Percentiles rank a stretch among this genome's conserved stretches.
phyloP scores from a whole-genome alignment of 1,140 invertebrate genomes.

The Vollenhovia emeryi region DNA sequence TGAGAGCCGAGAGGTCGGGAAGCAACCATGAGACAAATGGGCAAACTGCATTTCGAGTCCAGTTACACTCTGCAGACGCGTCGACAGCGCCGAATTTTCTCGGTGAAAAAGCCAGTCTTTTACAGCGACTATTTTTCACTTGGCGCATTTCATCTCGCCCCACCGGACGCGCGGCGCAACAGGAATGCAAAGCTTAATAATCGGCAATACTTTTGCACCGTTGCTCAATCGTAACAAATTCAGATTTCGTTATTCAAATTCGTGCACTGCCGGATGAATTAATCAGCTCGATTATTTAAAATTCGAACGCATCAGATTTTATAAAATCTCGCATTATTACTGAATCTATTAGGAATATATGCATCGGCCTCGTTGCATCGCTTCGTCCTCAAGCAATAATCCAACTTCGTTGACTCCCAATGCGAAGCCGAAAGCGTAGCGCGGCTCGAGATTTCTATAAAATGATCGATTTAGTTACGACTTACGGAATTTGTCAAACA shows the following conservation, averaged over 20 bases:
- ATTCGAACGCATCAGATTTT: background rate
- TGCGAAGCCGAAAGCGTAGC: background rate
- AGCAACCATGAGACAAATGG: background rate
- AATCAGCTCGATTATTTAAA: background rate
- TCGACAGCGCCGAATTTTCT: background rate
- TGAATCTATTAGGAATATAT: background rate
- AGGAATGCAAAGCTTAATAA: background rate
- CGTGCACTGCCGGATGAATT: background rate
- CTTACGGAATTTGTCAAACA: constrained; percentile 2
- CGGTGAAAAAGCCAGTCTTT: background rate
- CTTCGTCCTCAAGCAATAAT: background rate
- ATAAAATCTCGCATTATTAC: background rate
- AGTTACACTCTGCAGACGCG: background rate
- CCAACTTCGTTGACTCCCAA: background rate
- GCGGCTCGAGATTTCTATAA: background rate
- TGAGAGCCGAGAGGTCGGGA: constrained; percentile 1
- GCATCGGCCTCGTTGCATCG: background rate
- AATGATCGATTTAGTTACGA: background rate
- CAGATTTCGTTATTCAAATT: background rate
- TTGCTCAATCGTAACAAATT: background rate
- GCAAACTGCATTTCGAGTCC: background rate
- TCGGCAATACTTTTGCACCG: background rate
- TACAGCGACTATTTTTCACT: background rate
- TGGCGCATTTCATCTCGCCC: background rate
- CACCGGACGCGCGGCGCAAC: background rate